Evolutionary conservation across 92 coral and sea anemone species (phyloP).

Genomic region (Epizoanthus stellaris): DNA sequence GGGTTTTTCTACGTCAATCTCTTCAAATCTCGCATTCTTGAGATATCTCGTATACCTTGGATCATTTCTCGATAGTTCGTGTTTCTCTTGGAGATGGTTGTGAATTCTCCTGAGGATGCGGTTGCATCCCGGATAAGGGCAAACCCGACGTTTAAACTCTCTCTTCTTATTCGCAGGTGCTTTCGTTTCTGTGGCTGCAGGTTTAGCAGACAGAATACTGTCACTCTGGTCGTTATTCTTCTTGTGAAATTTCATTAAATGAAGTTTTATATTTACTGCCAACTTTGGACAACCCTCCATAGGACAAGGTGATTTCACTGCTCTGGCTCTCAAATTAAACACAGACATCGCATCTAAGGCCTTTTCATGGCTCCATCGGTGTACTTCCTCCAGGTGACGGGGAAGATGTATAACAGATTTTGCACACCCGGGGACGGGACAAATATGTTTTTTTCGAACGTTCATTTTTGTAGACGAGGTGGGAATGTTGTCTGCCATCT

Average conservation of each 20-base stretch:
- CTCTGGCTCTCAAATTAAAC: slow-evolving; percentile 32
- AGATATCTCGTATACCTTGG: slow-evolving; percentile 14
- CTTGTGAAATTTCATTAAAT: slow-evolving; percentile 23
- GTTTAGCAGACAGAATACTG: slow-evolving; percentile 23
- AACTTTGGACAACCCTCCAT: slow-evolving; percentile 38
- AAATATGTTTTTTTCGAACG: slow-evolving; percentile 20
- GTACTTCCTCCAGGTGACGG: slow-evolving; percentile 28
- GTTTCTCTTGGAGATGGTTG: slow-evolving; percentile 38
- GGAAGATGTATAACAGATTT: slow-evolving; percentile 34
- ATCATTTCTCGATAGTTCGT: slow-evolving; percentile 35
- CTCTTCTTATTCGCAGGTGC: slow-evolving; percentile 26
- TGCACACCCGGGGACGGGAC: slow-evolving; percentile 39
- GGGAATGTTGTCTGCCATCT: too few species aligned
- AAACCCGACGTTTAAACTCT: slow-evolving; percentile 43
- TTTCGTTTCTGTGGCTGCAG: slow-evolving; percentile 15
- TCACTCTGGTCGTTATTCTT: slow-evolving; percentile 31
- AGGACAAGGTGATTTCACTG: slow-evolving; percentile 32
- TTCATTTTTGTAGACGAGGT: neutral
- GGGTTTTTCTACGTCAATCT: slow-evolving; percentile 15
- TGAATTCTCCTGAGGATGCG: slow-evolving; percentile 29
- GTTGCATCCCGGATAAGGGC: slow-evolving; percentile 44
- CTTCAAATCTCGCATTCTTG: slow-evolving; percentile 17
- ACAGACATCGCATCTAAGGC: slow-evolving; percentile 43
- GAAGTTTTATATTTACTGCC: slow-evolving; percentile 28
- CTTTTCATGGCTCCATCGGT: slow-evolving; percentile 34